A percentile compares a stretch with the other conserved stretches of the same genome.
These are phyloP conservation scores for Coenonympha arcania DNA, from an alignment of 2,888 invertebrate genomes.

Conservation along the genomic window DNA sequence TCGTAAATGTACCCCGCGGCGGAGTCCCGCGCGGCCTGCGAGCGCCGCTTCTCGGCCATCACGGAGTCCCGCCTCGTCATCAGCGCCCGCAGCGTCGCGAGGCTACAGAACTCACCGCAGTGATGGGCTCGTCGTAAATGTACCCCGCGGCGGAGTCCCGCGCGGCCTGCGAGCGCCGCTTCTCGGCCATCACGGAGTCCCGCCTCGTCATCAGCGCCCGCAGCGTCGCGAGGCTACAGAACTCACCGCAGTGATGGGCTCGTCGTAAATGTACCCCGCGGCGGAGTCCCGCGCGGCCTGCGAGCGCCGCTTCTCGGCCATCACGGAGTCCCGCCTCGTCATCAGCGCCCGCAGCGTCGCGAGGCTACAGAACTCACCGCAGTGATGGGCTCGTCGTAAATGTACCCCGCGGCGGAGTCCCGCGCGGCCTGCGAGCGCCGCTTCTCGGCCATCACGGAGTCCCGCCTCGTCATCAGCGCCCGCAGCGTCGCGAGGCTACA, in stretches of 20 bases:
- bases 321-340: slow-evolving; percentile 85
- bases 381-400: slow-evolving; percentile 43
- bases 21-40: slow-evolving; percentile 50
- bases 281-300: slow-evolving; percentile 39
- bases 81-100: slow-evolving; percentile 86
- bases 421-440: slow-evolving; percentile 75
- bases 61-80: slow-evolving; percentile 88
- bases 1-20: slow-evolving; percentile 42
- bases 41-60: slow-evolving; percentile 80
- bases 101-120: slow-evolving; percentile 40
- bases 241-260: slow-evolving; percentile 41
- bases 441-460: slow-evolving; percentile 81
- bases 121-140: slow-evolving; percentile 43
- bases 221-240: slow-evolving; percentile 85
- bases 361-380: slow-evolving; percentile 41
- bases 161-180: slow-evolving; percentile 77
- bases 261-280: slow-evolving; percentile 41
- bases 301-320: slow-evolving; percentile 81
- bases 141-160: slow-evolving; percentile 40
- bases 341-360: slow-evolving; percentile 88
- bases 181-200: slow-evolving; percentile 82
- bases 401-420: slow-evolving; percentile 39
- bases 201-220: slow-evolving; percentile 87
- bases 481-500: slow-evolving; percentile 87
- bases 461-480: slow-evolving; percentile 85